These are phyloP conservation scores for Cataglyphis hispanica DNA, from an alignment of 1,140 invertebrate species.

Conservation along the genomic window DNA sequence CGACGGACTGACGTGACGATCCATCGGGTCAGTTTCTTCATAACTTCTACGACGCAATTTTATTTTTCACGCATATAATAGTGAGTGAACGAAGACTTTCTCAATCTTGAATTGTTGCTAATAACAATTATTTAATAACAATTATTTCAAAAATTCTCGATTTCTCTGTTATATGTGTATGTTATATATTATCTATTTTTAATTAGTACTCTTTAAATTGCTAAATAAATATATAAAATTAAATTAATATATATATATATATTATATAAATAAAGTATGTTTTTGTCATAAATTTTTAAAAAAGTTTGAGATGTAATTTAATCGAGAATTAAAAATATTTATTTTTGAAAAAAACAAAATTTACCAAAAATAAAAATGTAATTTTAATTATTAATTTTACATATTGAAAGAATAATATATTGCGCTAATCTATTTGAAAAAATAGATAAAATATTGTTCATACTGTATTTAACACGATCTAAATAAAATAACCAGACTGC, in stretches of 20 bases:
- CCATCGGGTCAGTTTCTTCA: constrained; percentile 19
- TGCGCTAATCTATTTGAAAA: neutral
- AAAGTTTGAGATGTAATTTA: neutral
- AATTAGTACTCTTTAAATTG: too few species aligned
- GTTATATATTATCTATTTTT: neutral
- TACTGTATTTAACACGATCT: neutral
- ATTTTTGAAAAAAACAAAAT: neutral
- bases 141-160: neutral
- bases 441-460: neutral
- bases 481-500: neutral
- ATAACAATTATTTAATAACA: neutral
- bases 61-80: neutral
- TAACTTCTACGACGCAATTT: constrained; percentile 1
- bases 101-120: neutral
- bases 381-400: neutral
- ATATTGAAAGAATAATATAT: neutral
- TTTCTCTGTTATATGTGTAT: neutral
- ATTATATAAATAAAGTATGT: too few species aligned
- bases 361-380: neutral
- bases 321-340: neutral
- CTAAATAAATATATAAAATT: too few species aligned
- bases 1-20: constrained; percentile 40
- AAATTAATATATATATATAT: too few species aligned
- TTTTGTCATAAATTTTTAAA: neutral
- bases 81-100: neutral